Evolutionary conservation across 2,797 vertebrate species (phyloP).

Genomic region (Chlorospingus semifuscus): DNA sequence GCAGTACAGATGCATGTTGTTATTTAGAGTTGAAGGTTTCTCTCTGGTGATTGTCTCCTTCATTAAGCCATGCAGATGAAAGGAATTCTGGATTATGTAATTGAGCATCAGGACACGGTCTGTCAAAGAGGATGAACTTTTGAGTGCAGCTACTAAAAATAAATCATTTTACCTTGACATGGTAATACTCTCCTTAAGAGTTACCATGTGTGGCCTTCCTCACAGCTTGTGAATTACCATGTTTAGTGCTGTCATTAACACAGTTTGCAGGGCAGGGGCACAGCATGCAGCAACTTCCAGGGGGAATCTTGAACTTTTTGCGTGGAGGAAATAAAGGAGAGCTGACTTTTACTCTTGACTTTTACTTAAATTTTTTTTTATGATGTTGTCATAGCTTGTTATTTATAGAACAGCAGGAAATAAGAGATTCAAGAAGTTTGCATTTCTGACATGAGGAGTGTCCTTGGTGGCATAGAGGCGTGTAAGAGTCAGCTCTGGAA

Average conservation of each 20-base stretch:
- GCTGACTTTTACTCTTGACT: not conserved
- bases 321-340: not conserved
- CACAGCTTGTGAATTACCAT: not conserved
- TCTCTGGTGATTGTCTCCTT: not conserved
- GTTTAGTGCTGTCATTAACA: not conserved
- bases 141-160: not conserved
- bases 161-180: not conserved
- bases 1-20: not conserved
- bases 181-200: not conserved
- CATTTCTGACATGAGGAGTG: not conserved
- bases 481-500: not conserved
- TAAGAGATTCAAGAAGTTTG: not conserved
- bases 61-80: not conserved
- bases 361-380: not conserved
- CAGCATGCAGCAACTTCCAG: accelerated
- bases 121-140: not conserved
- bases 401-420: not conserved
- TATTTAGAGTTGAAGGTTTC: not conserved
- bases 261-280: not conserved
- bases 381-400: not conserved
- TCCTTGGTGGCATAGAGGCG: accelerated
- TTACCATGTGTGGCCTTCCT: not conserved
- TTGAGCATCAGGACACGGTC: not conserved
- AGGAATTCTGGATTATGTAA: not conserved
- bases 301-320: not conserved